Percentiles rank a stretch among this genome's conserved stretches.
Conservation (phyloP, 2,797 vertebrate species). For the Macrochelys suwanniensis region DNA sequence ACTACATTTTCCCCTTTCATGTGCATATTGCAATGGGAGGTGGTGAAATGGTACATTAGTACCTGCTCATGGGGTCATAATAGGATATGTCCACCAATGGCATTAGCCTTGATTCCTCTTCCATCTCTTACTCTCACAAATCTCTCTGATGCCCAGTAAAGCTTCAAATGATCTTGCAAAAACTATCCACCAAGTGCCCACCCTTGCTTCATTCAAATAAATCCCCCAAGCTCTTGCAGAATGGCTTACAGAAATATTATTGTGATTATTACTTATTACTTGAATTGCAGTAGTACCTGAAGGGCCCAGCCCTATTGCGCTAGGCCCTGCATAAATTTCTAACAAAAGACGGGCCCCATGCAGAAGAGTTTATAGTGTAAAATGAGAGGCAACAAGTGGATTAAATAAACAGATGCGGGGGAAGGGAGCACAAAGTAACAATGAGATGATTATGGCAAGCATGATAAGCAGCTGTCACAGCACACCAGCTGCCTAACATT, state of each 20-base stretch:
- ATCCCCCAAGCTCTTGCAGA: background rate
- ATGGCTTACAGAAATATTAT: background rate
- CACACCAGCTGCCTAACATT: conserved; percentile 31
- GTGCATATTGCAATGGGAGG: background rate
- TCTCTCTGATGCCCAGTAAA: too few relatives aligned
- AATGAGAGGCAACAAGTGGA: conserved; percentile 69
- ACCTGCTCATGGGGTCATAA: background rate
- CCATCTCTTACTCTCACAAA: background rate
- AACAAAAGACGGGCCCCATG: background rate
- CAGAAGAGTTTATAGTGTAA: conserved; percentile 14
- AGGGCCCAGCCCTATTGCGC: accelerated
- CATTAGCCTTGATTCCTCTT: background rate
- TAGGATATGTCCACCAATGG: background rate
- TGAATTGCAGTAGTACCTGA: accelerated
- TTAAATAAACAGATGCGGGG: conserved; percentile 21
- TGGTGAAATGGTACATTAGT: background rate
- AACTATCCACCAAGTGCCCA: background rate
- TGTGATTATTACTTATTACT: background rate
- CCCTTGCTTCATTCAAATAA: background rate
- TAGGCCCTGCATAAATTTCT: background rate
- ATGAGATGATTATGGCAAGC: conserved; percentile 4
- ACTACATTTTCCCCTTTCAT: background rate
- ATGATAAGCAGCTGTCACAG: conserved; percentile 62
- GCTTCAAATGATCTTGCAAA: background rate
- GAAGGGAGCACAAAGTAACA: conserved; percentile 55